Percentiles rank a stretch among this genome's conserved stretches.
Conservation (phyloP, 2,888 invertebrate genomes). For the Sepioteuthis lessoniana region DNA sequence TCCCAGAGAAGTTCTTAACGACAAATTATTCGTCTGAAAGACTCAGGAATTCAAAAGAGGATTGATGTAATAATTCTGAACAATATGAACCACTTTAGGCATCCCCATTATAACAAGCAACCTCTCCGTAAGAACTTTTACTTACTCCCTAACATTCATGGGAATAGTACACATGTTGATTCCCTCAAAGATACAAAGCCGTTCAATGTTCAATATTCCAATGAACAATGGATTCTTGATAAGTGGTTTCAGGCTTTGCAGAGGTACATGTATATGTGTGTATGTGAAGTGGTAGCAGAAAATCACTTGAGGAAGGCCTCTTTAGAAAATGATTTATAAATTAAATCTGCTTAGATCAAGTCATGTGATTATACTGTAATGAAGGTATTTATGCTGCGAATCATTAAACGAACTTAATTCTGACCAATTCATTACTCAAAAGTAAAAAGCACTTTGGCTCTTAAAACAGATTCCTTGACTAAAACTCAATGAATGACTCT, state of each 20-base stretch:
- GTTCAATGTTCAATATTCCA: background rate
- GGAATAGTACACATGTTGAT: background rate
- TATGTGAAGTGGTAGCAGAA: background rate
- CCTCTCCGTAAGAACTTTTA: background rate
- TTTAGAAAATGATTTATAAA: background rate
- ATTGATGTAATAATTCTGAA: background rate
- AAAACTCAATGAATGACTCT: background rate
- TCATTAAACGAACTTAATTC: background rate
- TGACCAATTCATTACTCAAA: slow-evolving; percentile 21
- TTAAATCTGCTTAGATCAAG: background rate
- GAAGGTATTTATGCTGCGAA: background rate
- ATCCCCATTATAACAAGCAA: background rate
- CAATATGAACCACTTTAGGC: background rate
- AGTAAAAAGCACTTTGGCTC: background rate
- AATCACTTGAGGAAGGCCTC: background rate
- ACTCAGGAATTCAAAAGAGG: background rate
- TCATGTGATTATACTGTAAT: background rate
- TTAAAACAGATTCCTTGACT: background rate
- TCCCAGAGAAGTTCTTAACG: background rate
- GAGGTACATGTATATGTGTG: background rate
- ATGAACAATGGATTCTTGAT: background rate
- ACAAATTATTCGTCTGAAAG: background rate
- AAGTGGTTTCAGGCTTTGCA: background rate
- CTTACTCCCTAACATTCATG: background rate
- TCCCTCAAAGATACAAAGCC: background rate